phyloP scores from a whole-genome alignment of 2,113 vertebrate genomes.

The Nothocercus nigrocapillus region DNA sequence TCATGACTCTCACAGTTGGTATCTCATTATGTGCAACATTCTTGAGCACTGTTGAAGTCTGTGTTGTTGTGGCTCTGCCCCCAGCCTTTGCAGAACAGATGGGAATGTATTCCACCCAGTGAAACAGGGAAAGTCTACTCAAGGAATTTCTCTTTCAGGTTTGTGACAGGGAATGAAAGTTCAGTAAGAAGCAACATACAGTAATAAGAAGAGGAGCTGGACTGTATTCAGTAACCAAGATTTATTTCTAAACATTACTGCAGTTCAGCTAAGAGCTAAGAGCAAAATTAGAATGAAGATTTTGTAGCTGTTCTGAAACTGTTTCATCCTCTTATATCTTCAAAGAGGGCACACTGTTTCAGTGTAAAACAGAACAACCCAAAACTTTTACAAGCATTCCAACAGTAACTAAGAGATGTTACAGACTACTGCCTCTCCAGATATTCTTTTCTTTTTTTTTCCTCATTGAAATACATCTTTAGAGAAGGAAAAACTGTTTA shows the following conservation, averaged over 20 bases:
- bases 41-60: not conserved
- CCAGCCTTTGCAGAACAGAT: not conserved
- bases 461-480: not conserved
- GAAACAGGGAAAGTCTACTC: not conserved
- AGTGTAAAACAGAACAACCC: not conserved
- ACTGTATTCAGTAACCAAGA: not conserved
- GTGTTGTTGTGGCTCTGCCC: not conserved
- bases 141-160: not conserved
- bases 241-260: not conserved
- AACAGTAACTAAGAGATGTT: not conserved
- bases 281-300: not conserved
- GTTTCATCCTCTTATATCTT: not conserved
- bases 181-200: not conserved
- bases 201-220: not conserved
- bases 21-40: not conserved
- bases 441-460: not conserved
- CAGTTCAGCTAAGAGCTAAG: not conserved
- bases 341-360: not conserved
- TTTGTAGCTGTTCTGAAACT: not conserved
- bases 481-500: constrained; percentile 31
- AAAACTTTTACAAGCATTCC: not conserved
- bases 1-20: not conserved
- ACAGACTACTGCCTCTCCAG: not conserved
- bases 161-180: not conserved
- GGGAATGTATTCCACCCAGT: not conserved